Evolutionary conservation across 2,888 invertebrate genomes (phyloP).

Genomic region (Dryococelus australis): DNA sequence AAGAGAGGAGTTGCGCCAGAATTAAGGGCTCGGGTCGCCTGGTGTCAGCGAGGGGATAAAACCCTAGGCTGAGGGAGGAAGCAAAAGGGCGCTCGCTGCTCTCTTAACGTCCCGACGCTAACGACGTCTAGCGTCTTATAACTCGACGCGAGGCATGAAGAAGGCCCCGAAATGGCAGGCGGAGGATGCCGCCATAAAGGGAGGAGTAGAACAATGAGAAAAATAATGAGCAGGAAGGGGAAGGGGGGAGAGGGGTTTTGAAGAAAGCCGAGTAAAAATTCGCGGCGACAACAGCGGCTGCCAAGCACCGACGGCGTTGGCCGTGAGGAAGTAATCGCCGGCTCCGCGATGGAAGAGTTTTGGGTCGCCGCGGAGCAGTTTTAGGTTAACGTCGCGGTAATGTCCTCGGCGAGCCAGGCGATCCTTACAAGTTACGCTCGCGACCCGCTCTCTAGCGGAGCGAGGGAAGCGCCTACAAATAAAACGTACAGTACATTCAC

Average conservation of each 20-base stretch:
- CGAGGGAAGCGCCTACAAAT: too few species aligned
- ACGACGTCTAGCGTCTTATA: conserved; percentile 16
- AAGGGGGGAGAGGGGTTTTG: neutral
- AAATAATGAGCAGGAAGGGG: neutral
- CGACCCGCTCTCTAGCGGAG: too few species aligned
- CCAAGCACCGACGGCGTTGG: neutral
- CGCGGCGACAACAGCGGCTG: too few species aligned
- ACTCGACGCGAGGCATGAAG: neutral
- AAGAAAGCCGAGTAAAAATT: too few species aligned
- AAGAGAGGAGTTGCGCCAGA: neutral
- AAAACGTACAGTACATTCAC: too few species aligned
- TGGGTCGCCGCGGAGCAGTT: neutral
- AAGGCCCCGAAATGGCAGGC: neutral
- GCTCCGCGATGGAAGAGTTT: neutral
- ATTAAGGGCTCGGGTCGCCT: neutral
- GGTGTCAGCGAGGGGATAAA: neutral
- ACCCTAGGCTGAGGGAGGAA: neutral
- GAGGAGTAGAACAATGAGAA: neutral
- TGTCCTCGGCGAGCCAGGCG: too few species aligned
- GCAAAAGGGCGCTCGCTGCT: neutral
- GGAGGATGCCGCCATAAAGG: neutral
- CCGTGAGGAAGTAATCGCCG: neutral
- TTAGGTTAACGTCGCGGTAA: too few species aligned
- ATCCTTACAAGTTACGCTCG: too few species aligned
- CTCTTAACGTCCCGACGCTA: conserved; percentile 11